Conservation (phyloP, 37 sponge, comb jelly and placozoan genomes). For the Theonella swinhoei region DNA sequence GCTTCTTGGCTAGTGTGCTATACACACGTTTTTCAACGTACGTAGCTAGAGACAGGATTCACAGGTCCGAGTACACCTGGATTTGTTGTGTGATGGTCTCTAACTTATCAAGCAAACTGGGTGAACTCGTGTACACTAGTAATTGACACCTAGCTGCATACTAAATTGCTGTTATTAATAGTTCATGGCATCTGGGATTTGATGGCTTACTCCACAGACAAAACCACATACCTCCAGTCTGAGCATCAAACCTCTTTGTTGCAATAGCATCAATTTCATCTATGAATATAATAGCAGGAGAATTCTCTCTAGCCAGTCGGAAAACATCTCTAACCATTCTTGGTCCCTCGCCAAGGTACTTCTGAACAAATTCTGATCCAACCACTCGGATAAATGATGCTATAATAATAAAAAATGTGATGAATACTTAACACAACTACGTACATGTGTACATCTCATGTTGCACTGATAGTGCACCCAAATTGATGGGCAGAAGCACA, state of each 20-base stretch:
- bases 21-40: too few species aligned
- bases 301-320: constrained; percentile 96
- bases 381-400: constrained; percentile 97
- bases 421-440: background rate
- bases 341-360: constrained; percentile 98
- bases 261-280: constrained; percentile 99
- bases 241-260: constrained; percentile 98
- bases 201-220: too few species aligned
- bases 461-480: background rate
- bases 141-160: too few species aligned
- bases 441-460: background rate
- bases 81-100: too few species aligned
- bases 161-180: too few species aligned
- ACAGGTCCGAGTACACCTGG: too few species aligned
- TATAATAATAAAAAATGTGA: constrained; percentile 13
- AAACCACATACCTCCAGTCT: constrained; percentile 95
- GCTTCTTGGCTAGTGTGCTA: too few species aligned
- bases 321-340: constrained; percentile 98
- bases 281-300: constrained; percentile 98
- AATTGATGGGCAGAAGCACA: too few species aligned
- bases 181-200: too few species aligned
- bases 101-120: too few species aligned
- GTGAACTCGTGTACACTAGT: too few species aligned
- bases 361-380: constrained; percentile 99
- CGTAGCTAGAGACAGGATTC: too few species aligned